Conservation (phyloP, 2,797 vertebrate genomes). For the Chaetodon trifasciatus region DNA sequence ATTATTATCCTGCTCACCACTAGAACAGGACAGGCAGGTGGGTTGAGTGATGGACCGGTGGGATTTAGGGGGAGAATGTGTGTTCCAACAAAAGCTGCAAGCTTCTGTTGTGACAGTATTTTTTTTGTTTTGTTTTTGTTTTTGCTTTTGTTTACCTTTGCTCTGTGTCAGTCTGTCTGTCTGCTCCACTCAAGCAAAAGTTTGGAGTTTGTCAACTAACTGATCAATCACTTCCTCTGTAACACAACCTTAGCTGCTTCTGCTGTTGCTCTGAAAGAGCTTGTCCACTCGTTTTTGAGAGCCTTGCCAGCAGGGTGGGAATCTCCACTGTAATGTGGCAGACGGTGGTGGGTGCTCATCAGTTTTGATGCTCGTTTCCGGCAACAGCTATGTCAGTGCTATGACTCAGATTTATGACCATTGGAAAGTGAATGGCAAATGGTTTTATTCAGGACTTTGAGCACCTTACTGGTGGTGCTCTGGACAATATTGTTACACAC, state of each 20-base stretch:
- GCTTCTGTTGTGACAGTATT: constrained; percentile 52
- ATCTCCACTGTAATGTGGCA: constrained; percentile 39
- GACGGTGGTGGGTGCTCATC: constrained; percentile 50
- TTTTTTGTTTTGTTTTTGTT: constrained; percentile 13
- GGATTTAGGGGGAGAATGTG: constrained; percentile 52
- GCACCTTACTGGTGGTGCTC: constrained; percentile 46
- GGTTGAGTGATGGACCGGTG: constrained; percentile 40
- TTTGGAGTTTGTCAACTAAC: constrained; percentile 64
- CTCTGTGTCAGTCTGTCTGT: constrained; percentile 58
- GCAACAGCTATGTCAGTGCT: constrained; percentile 45
- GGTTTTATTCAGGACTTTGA: constrained; percentile 37
- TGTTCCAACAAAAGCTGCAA: constrained; percentile 49
- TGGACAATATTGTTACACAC: constrained; percentile 64
- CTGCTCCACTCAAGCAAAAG: constrained; percentile 56
- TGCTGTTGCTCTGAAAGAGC: constrained; percentile 61
- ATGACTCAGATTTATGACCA: constrained; percentile 32
- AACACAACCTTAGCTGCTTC: constrained; percentile 45
- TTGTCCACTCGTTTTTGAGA: constrained; percentile 55
- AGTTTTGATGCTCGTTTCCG: constrained; percentile 43
- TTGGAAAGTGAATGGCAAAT: constrained; percentile 21
- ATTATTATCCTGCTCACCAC: constrained; percentile 90
- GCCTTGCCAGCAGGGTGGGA: constrained; percentile 57
- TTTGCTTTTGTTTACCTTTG: constrained; percentile 22
- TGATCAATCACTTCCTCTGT: constrained; percentile 68
- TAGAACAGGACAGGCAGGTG: constrained; percentile 84